Conservation (phyloP, 1,140 invertebrate genomes). For the Conus ventricosus region DNA sequence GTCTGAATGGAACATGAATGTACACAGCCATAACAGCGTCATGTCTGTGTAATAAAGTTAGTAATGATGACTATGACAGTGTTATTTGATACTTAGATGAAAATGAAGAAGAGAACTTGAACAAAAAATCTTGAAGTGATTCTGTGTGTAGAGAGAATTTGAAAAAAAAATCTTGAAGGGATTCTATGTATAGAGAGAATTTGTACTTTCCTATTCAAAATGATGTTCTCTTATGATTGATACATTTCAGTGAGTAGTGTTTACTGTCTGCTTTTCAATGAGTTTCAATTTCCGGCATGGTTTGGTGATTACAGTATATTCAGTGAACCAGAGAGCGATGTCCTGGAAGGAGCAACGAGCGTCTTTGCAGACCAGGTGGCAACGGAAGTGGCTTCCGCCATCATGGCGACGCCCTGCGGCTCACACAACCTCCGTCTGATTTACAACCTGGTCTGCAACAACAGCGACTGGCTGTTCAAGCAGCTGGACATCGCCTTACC, state of each 20-base stretch:
- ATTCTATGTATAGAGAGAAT: too few species aligned
- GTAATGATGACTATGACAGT: too few species aligned
- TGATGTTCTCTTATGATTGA: not conserved
- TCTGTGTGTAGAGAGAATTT: too few species aligned
- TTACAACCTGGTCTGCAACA: slow-evolving; percentile 62
- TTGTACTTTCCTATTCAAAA: not conserved
- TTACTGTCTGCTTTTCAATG: not conserved
- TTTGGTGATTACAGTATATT: slow-evolving; percentile 47
- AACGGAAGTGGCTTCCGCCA: slow-evolving; percentile 52
- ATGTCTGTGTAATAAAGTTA: too few species aligned
- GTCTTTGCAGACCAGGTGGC: slow-evolving; percentile 63
- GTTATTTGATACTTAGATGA: too few species aligned
- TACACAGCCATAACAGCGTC: too few species aligned
- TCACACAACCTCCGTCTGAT: slow-evolving; percentile 50
- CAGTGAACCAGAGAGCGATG: slow-evolving; percentile 49
- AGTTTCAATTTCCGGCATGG: not conserved
- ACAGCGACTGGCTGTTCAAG: slow-evolving; percentile 62
- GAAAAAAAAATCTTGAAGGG: too few species aligned
- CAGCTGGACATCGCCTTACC: slow-evolving; percentile 64
- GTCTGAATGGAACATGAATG: too few species aligned
- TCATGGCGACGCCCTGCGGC: slow-evolving; percentile 63
- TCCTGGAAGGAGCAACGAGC: slow-evolving; percentile 59
- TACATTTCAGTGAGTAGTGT: not conserved
- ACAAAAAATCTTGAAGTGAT: too few species aligned
- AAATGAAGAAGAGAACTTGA: too few species aligned